phyloP scores from a whole-genome alignment of 2,888 invertebrate genomes.

The Dicycla oo region DNA sequence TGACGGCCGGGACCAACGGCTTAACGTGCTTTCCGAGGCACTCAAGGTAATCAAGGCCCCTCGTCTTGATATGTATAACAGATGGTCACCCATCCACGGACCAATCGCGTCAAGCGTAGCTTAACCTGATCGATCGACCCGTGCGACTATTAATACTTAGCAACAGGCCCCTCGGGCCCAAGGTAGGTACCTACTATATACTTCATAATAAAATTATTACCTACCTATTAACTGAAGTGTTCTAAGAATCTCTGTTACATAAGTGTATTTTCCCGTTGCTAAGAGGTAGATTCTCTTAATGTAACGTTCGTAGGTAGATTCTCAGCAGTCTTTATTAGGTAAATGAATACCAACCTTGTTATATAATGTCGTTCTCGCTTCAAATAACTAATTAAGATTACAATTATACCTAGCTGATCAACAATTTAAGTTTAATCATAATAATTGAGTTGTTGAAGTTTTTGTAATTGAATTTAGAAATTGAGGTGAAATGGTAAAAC shows the following conservation, averaged over 20 bases:
- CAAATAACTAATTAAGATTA: conserved; percentile 26
- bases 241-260: conserved; percentile 1
- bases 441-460: conserved; percentile 1
- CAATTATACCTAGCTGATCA: conserved; percentile 21
- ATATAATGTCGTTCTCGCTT: conserved; percentile 8
- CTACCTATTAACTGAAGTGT: conserved; percentile 1
- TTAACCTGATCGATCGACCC: no score
- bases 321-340: not conserved
- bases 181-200: not conserved
- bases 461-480: conserved; percentile 1
- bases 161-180: no score
- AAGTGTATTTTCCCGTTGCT: conserved; percentile 18
- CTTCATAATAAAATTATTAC: conserved; percentile 2
- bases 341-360: conserved; percentile 10
- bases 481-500: not conserved
- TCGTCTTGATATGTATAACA: no score
- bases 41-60: no score
- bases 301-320: not conserved
- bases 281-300: conserved; percentile 7
- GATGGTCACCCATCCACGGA: no score
- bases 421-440: conserved; percentile 10
- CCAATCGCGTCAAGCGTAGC: no score
- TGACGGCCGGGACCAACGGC: no score
- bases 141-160: no score
- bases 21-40: no score